Base-by-base conservation (phyloP, 2,797 vertebrate genomes). In the Taenioides sp. region DNA sequence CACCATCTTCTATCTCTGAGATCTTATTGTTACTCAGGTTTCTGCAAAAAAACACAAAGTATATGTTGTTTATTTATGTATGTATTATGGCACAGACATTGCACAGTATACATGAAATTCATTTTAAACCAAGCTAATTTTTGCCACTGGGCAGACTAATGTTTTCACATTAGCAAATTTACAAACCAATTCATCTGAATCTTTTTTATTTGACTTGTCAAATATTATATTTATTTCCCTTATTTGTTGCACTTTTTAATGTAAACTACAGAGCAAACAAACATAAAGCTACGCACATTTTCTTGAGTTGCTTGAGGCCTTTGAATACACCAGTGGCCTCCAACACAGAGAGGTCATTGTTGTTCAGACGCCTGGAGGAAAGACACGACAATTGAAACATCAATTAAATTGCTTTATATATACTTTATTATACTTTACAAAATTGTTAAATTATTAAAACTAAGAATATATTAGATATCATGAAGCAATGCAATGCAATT, bases 1-100 rank as follows among this genome's bases (percentile, higher is more conserved):
- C 94, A 0, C 96, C 96, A 0, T 98, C 98, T 83, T 99, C 97
- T 0, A 99, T 98, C 81, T 98, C 97, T 0, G 94, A 93, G 84
- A 99, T 95, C 82, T 98, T 98, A 88, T 99, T 99, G 93, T 98
- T 99, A 91, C 97, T 99, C 82, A 99, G 90, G 81, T 99, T 99
- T 77, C 98, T 99, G 72, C 14, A 75, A 31, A 25, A 27, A 12
- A n/a, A 43, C 40, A 47, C 12, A 47, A 16, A 16, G 14, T 16
- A 11, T 54, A 22, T 27, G 22, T 16, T 14, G 55, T 58, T 14
- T 58, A 25, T 58, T 16, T 25, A 25, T 5, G 6, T n/a, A 52
- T n/a, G 49, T 14, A n/a, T 20, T 52, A 20, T 9, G 49, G 50
- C 50, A 22, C 11, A 58, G 54, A 5, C 54, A 5, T 3, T 6